Conservation (phyloP, 2,888 invertebrate species). For the Cheilosia urbana region DNA sequence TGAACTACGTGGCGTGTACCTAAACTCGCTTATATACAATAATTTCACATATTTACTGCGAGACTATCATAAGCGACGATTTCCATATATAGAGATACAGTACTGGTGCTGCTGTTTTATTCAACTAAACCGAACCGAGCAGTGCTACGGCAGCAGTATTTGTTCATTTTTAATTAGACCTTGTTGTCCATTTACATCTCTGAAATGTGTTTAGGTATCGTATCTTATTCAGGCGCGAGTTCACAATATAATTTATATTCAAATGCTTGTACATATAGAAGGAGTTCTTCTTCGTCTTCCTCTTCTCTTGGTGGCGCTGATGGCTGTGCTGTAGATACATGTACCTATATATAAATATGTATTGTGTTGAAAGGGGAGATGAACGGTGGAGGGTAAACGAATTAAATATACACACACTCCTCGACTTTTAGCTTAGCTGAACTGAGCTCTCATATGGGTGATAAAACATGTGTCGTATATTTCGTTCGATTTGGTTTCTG, state of each 20-base stretch:
- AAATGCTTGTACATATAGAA: slow-evolving; percentile 65
- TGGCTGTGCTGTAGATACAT: slow-evolving; percentile 35
- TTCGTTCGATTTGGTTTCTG: slow-evolving; percentile 57
- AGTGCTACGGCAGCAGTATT: slow-evolving; percentile 66
- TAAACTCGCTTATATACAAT: slow-evolving; percentile 63
- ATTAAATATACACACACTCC: slow-evolving; percentile 57
- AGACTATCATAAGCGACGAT: slow-evolving; percentile 66
- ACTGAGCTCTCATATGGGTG: slow-evolving; percentile 41
- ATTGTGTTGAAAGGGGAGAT: slow-evolving; percentile 32
- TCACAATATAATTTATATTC: slow-evolving; percentile 71
- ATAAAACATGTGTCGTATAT: slow-evolving; percentile 65
- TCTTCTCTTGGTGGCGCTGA: slow-evolving; percentile 8
- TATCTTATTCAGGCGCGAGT: slow-evolving; percentile 61
- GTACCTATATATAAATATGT: slow-evolving; percentile 2
- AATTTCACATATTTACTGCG: slow-evolving; percentile 44
- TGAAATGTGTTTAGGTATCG: slow-evolving; percentile 70
- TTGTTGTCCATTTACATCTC: slow-evolving; percentile 75
- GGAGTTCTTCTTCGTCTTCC: slow-evolving; percentile 59
- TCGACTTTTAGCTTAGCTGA: slow-evolving; percentile 35
- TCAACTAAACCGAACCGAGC: slow-evolving; percentile 56
- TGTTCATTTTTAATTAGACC: slow-evolving; percentile 75
- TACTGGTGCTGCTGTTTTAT: slow-evolving; percentile 61
- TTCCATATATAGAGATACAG: slow-evolving; percentile 68
- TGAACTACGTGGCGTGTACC: slow-evolving; percentile 65
- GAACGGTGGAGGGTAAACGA: slow-evolving; percentile 42